Base-by-base conservation (phyloP, 1,140 invertebrate genomes). In the Pteromalus puparum region DNA sequence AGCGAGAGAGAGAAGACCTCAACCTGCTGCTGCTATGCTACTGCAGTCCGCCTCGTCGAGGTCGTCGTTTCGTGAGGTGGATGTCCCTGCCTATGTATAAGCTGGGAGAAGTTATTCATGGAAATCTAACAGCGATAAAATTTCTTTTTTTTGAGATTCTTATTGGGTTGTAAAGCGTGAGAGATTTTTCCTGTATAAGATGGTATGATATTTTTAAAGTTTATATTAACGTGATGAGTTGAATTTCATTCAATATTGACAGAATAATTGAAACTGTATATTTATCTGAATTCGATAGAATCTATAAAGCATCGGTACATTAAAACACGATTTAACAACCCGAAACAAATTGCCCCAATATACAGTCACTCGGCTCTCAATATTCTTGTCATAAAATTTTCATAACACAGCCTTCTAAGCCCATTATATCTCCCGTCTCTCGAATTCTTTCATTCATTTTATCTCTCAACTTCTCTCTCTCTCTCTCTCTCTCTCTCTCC, bases 1-100 rank as follows among this genome's bases (percentile, higher is more conserved):
- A 87, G 87, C 28, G 70, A 38, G 24, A 1, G 75, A 24, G 78
- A 26, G 30, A n/a, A 42, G 13, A 30, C 38, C 68, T 72, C 61
- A 79, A 84, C 83, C 67, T 79, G 67, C 81, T 67, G 81, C 48
- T 65, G 72, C 28, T 38, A 34, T 34, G 26, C 72, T 74, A 61
- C 53, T 61, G 53, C 53, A 61, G 21, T 38, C 34, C 21, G 9
- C 34, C 15, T 10, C 34, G 67, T 30, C 24, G 28, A 70, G 65
- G 9, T 26, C 65, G n/a, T 68, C 24, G 65, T 2, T 68, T 68
- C 65, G 65, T 26, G 65, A n/a, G 65, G 65, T 68, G 21, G 21
- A 67, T 68, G 9, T 68, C n/a, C 7, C 21, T 65, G 13, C n/a
- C 61, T 65, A 26, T 2, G 65, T 26, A 26, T 15, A 67, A 9